Base-by-base conservation (phyloP, 2,113 vertebrate species). In the Andinoacara biseriatus region DNA sequence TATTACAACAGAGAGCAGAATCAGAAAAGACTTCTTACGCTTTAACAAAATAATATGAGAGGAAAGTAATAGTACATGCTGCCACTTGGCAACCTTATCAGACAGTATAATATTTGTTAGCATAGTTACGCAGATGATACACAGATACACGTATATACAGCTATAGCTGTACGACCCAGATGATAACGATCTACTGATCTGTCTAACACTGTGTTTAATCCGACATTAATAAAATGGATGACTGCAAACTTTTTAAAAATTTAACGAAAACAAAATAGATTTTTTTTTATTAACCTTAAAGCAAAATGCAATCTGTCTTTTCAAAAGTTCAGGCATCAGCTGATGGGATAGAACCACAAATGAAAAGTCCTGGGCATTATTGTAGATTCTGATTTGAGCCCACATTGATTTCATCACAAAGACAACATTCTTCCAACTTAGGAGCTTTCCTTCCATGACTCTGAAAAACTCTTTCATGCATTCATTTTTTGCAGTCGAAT, bases 381-480 rank as follows among this genome's bases (percentile, higher is more conserved):
- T 67, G 46, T 49, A 67, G 40, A 67, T 49, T 46, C 40, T 49
- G 0, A 9, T 49, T 67, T 67, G 40, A 67, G 46, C 22, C 8
- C 46, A 46, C 10, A 67, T 46, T 49, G 40, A 5, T 67, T 46
- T 38, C 63, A 67, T 43, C 49, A 54, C 17, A 20, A 54, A 20
- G 49, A 10, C 7, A 20, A 7, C 40, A 46, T 46, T 18, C 22
- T 67, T 67, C 38, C 63, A 67, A 0, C 0, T 67, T 67, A 67
- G 40, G 38, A 67, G 18, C 46, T 26, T 67, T 67, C 62, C 62
- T 43, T 22, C 8, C 22, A 46, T 26, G 38, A 46, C 63, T 67
- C 14, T 60, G 58, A 60, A 60, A 59, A 60, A 18, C 26, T 10
- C 7, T 3, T 67, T 67, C 38, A 40, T 40, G 38, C 38, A 40